Percentiles rank a stretch among this genome's conserved stretches.
Evolutionary conservation across 2,113 vertebrate species (phyloP).

Genomic region (Megaleporinus macrocephalus): DNA sequence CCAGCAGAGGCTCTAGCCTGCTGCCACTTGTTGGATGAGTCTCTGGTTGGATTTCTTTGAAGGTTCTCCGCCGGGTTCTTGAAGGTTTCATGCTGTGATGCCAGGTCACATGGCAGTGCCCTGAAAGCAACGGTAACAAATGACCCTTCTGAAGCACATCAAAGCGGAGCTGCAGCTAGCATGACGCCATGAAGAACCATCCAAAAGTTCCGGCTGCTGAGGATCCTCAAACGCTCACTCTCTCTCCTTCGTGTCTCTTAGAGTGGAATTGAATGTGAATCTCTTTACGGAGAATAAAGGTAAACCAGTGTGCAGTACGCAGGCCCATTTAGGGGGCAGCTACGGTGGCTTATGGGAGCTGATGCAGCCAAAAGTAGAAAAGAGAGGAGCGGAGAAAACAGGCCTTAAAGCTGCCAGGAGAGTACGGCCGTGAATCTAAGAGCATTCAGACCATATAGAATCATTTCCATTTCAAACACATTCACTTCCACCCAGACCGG

Average conservation of each 20-base stretch:
- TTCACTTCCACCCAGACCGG: neutral
- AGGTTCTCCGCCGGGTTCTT: neutral
- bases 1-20: neutral
- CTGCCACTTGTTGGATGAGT: neutral
- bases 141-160: neutral
- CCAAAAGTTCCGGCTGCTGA: neutral
- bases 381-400: neutral
- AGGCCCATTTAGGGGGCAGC: neutral
- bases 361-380: neutral
- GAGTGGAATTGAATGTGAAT: neutral
- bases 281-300: neutral
- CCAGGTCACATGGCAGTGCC: neutral
- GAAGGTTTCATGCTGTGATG: neutral
- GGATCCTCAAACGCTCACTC: neutral
- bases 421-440: neutral
- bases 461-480: constrained; percentile 6
- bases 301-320: too few relatives aligned
- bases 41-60: neutral
- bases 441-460: neutral
- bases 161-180: neutral
- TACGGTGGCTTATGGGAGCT: neutral
- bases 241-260: neutral
- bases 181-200: neutral
- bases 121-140: constrained; percentile 1
- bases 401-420: neutral